phyloP scores from a whole-genome alignment of 2,888 invertebrate genomes.

The Rapana venosa region DNA sequence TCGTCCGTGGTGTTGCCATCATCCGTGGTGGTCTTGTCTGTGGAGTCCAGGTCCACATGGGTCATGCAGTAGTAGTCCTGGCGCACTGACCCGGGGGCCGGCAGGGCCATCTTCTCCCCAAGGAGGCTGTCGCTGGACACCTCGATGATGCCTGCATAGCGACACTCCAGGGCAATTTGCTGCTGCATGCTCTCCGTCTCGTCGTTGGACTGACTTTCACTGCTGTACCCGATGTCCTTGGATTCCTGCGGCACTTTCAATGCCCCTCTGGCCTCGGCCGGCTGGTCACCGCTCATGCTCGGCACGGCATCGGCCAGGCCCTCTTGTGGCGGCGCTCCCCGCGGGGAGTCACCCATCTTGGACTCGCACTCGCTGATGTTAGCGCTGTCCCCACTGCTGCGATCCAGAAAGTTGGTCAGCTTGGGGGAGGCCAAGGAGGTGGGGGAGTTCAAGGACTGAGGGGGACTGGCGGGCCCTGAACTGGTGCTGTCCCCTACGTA shows the following conservation, averaged over 20 bases:
- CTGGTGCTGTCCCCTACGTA: slow-evolving; percentile 36
- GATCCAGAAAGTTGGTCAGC: slow-evolving; percentile 53
- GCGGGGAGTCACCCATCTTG: slow-evolving; percentile 62
- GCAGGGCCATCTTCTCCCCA: slow-evolving; percentile 49
- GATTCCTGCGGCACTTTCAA: slow-evolving; percentile 44
- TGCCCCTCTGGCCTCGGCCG: slow-evolving; percentile 23
- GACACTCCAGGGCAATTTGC: slow-evolving; percentile 55
- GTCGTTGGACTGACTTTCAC: slow-evolving; percentile 78
- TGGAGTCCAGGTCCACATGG: slow-evolving; percentile 56
- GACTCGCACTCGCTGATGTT: slow-evolving; percentile 70
- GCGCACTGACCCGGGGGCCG: slow-evolving; percentile 38
- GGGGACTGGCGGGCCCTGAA: slow-evolving; percentile 15
- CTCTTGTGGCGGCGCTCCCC: background rate
- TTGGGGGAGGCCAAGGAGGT: slow-evolving; percentile 3
- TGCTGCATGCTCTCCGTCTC: slow-evolving; percentile 65
- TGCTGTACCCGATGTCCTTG: slow-evolving; percentile 78
- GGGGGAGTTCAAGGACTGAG: background rate
- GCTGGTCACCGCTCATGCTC: slow-evolving; percentile 52
- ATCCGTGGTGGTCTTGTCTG: slow-evolving; percentile 55
- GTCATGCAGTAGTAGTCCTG: slow-evolving; percentile 54
- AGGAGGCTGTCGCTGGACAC: slow-evolving; percentile 55
- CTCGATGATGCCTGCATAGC: slow-evolving; percentile 53
- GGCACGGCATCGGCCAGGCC: slow-evolving; percentile 20
- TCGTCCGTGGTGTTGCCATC: slow-evolving; percentile 52
- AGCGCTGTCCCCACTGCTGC: slow-evolving; percentile 70